Conservation (phyloP, 1,140 invertebrate genomes). For the Schmidtea mediterranea region DNA sequence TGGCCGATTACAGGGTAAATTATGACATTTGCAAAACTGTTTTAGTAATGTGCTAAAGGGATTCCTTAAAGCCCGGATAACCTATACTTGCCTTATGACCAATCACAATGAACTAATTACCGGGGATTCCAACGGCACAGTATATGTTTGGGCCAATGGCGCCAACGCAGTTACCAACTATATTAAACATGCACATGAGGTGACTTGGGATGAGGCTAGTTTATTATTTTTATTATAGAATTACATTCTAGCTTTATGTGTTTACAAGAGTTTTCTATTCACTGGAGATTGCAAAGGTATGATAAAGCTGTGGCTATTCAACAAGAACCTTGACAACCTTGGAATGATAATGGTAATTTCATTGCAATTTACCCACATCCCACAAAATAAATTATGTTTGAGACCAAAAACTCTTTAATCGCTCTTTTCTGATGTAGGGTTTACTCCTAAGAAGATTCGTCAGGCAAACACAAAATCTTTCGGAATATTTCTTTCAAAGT, state of each 20-base stretch:
- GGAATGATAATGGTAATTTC: background rate
- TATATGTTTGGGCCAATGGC: constrained; percentile 49
- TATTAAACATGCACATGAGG: constrained; percentile 49
- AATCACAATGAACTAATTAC: constrained; percentile 62
- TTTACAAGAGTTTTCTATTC: background rate
- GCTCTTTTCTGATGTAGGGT: no score
- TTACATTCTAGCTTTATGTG: background rate
- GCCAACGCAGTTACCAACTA: constrained; percentile 36
- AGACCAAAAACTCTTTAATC: no score
- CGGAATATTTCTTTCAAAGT: no score
- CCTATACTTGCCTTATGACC: constrained; percentile 56
- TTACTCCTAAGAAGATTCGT: no score
- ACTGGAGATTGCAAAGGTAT: background rate
- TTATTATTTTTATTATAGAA: background rate
- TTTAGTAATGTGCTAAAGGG: background rate
- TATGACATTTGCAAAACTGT: background rate
- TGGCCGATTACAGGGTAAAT: constrained; percentile 39
- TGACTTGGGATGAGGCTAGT: constrained; percentile 14
- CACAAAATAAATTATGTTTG: background rate
- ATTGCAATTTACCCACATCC: background rate
- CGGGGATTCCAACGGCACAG: constrained; percentile 64
- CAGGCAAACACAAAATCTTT: no score
- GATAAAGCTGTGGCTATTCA: background rate
- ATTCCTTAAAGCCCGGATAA: constrained; percentile 29
- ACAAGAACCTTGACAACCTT: background rate